phyloP scores from a whole-genome alignment of 2,797 vertebrate genomes.

The Heterohyrax brucei region DNA sequence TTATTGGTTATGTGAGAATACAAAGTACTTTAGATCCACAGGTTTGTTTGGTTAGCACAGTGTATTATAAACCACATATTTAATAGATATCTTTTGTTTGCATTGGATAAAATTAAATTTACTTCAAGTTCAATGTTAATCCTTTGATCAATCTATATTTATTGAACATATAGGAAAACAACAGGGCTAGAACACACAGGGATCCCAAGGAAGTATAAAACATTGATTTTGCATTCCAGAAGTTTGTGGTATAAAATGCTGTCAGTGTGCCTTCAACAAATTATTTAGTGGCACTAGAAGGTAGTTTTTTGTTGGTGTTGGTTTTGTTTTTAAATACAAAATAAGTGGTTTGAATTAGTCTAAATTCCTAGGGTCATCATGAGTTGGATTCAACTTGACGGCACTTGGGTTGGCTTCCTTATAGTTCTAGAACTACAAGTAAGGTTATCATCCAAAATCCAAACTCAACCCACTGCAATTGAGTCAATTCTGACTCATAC shows the following conservation, averaged over 20 bases:
- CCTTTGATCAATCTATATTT: background rate
- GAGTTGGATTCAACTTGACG: no score
- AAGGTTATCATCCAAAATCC: background rate
- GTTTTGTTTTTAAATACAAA: background rate
- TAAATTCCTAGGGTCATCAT: no score
- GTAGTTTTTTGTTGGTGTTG: background rate
- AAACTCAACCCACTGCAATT: no score
- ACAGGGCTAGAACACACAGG: background rate
- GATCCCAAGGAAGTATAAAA: background rate
- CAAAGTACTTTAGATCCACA: background rate
- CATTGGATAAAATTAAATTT: slow-evolving; percentile 21
- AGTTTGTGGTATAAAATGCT: background rate
- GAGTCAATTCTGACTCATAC: no score
- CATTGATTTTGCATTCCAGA: background rate
- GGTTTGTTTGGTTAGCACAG: background rate
- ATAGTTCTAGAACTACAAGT: background rate
- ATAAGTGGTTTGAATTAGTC: background rate
- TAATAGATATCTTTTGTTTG: background rate
- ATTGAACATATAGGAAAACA: background rate
- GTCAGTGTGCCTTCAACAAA: background rate
- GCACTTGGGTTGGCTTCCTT: background rate
- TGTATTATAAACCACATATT: background rate
- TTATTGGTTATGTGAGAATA: background rate
- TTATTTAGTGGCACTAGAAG: background rate
- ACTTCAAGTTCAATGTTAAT: background rate